Base-by-base conservation (phyloP, 2,888 invertebrate species). In the Lysandra bellargus region DNA sequence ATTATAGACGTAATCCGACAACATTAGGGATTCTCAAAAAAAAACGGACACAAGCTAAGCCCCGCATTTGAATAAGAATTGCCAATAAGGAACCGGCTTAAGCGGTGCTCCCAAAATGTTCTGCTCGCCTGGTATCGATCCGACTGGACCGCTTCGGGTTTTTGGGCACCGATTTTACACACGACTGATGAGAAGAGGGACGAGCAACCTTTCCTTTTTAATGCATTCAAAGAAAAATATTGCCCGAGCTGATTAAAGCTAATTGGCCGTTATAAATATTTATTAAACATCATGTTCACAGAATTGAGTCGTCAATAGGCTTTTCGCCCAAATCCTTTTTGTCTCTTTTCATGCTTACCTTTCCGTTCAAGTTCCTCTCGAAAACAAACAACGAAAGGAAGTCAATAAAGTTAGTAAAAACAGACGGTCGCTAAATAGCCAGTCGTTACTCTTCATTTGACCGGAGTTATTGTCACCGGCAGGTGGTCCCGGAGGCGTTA, bases 51-150 rank as follows among this genome's bases (percentile, higher is more conserved):
- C 80, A 79, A 90, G 90, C 53, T 49, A 91, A 90, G 89, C 89
- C 87, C 89, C 91, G 90, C 91, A 92, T 93, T 93, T 93, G 91
- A 94, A 93, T 94, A 92, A 90, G 91, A 92, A 93, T 93, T 90
- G 92, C 90, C 91, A 92, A 92, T 92, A 92, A 91, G 86, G 86
- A 86, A 87, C 85, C 82, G 86, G 87, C 85, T 89, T 89, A 87
- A 88, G 88, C 87, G 87, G 86, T 86, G 85, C 87, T 88, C 86
- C 86, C 86, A 84, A 87, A 88, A 86, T 86, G 86, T 89, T 84
- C 88, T 88, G 87, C 83, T 85, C 85, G 87, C 88, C 88, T 88
- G 85, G 86, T 89, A 90, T 90, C 86, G 91, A 92, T 91, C 87
- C 85, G 84, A 78, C 76, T 37, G 85, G 86, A 86, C 82, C 84